Base-by-base conservation (phyloP, 2,888 invertebrate genomes). In the Agrypnus murinus region DNA sequence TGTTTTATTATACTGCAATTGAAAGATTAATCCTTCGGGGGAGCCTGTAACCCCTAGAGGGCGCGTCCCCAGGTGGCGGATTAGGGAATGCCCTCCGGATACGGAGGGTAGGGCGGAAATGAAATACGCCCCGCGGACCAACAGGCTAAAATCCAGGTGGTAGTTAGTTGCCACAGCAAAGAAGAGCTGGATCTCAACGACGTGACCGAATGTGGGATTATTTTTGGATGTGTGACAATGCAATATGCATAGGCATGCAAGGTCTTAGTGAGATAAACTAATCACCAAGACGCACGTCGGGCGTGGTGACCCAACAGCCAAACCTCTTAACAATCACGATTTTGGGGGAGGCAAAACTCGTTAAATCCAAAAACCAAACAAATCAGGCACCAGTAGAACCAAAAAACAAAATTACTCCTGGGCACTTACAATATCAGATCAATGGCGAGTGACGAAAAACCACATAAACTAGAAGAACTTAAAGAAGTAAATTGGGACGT, bases 381-480 rank as follows among this genome's bases (percentile, higher is more conserved):
- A 4, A 31, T 12, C 50, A 50, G 10, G 17, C 46, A 46, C 12
- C 19, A 6, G 17, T n/a, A 46, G 6, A 4, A 46, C 46, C 6
- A 46, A 17, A 25, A 53, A 32, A 53, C 7, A 7, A 53, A 12
- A 31, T 7, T 53, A 8, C 53, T 7, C 31, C 3, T 53, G 14
- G 53, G 7, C 3, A 25, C 32, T 5, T 57, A 50, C 25, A 58
- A 58, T 10, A 58, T 58, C 17, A 6, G 12, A n/a, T 58, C 58
- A n/a, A 38, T 58, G 38, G 15, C 19, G n/a, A 10, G 8, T 15
- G 58, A 58, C 12, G 58, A 58, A 58, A 17, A 2, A n/a, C 7
- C 38, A 9, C 12, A 38, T 9, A 19, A 58, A 58, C 38, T 58
- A 36, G 38, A 57, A 58, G 58, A 58, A 19, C 40, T 38, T 4